Percentiles rank a stretch among this genome's conserved stretches.
These are phyloP conservation scores for Orchestia grillus DNA, from an alignment of 1,140 invertebrate species.

Conservation along the genomic window DNA sequence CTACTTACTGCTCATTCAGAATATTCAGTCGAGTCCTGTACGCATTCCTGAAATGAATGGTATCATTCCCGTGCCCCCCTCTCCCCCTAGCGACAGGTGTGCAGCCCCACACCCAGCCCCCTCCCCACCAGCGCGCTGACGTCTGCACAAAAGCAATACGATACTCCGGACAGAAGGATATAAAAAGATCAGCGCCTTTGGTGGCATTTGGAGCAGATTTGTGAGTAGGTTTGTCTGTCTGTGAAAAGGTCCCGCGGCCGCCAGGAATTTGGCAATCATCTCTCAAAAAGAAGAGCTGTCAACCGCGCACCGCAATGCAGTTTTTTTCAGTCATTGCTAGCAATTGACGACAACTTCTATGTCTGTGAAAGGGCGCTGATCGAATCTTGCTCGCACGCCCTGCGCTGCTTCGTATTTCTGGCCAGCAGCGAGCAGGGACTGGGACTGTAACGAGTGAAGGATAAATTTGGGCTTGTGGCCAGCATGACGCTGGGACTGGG, in stretches of 20 bases:
- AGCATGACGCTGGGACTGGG: neutral
- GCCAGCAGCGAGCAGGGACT: neutral
- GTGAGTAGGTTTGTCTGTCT: neutral
- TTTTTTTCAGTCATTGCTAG: neutral
- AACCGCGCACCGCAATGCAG: neutral
- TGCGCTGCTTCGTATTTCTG: neutral
- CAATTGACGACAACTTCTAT: neutral
- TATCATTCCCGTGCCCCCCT: neutral
- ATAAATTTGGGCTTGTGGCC: neutral
- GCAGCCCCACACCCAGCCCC: too few relatives aligned
- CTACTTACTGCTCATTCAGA: too few relatives aligned
- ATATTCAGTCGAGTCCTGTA: too few relatives aligned
- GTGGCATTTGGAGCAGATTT: neutral
- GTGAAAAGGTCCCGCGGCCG: neutral
- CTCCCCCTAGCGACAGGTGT: neutral
- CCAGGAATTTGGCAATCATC: neutral
- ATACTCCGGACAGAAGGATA: neutral
- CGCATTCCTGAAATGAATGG: neutral
- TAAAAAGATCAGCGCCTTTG: constrained; percentile 7
- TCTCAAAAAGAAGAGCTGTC: neutral
- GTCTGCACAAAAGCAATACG: neutral
- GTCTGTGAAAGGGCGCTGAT: neutral
- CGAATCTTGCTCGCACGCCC: neutral
- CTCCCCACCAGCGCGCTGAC: neutral
- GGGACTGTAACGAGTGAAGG: neutral